Conservation (phyloP, 2,113 vertebrate species). For the Caranx melampygus region DNA sequence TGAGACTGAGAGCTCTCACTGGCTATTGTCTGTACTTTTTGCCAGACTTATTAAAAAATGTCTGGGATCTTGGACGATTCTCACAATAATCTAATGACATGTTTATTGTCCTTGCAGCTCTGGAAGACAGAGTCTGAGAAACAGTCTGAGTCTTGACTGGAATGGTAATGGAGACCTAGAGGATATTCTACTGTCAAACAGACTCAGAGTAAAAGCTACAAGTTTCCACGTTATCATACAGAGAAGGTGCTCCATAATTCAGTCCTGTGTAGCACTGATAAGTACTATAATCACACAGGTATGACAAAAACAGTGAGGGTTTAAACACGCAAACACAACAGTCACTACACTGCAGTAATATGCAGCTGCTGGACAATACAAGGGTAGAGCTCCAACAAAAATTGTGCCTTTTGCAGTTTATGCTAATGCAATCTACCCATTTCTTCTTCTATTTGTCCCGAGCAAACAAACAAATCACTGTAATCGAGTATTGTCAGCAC, state of each 20-base stretch:
- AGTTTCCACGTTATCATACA: neutral
- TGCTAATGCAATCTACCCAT: constrained; percentile 7
- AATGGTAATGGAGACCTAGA: constrained; percentile 9
- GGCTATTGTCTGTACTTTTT: neutral
- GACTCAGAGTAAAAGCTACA: neutral
- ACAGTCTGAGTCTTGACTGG: constrained; percentile 9
- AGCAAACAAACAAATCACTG: constrained; percentile 22
- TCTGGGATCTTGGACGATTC: neutral
- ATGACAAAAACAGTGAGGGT: constrained; percentile 27
- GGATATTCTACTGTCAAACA: neutral
- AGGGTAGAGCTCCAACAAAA: neutral
- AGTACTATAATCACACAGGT: constrained; percentile 44
- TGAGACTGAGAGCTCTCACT: neutral
- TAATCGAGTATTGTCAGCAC: neutral
- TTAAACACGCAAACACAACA: neutral
- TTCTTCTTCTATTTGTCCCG: constrained; percentile 7
- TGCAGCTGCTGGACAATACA: neutral
- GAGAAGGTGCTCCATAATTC: constrained; percentile 13
- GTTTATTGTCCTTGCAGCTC: neutral
- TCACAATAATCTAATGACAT: neutral
- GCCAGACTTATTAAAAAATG: constrained; percentile 9
- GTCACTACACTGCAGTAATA: neutral
- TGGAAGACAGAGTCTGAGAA: neutral
- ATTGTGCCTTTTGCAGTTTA: neutral
- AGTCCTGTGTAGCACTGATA: neutral